Evolutionary conservation across 2,797 vertebrate genomes (phyloP).

Genomic region (Macroramphosus scolopax): DNA sequence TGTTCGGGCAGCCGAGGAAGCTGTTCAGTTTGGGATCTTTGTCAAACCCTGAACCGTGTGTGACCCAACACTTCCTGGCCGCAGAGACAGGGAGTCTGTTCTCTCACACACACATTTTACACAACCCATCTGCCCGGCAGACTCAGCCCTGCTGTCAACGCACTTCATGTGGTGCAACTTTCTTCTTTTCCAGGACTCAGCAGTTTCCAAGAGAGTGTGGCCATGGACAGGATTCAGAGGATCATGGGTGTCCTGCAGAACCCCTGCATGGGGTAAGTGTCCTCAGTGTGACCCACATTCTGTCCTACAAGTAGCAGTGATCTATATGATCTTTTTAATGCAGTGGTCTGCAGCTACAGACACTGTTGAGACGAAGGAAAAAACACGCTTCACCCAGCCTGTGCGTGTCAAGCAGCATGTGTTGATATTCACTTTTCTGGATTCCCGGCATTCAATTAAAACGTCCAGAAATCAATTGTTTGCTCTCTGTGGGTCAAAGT

Average conservation of each 20-base stretch:
- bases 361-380: no score
- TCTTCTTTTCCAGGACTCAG: constrained; percentile 78
- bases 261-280: constrained; percentile 79
- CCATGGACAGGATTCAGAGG: constrained; percentile 84
- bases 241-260: constrained; percentile 85
- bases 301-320: background rate
- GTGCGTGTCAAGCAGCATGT: no score
- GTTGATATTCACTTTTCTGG: no score
- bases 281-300: constrained; percentile 26
- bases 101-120: constrained; percentile 53
- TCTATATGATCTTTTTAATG: background rate
- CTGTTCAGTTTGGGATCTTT: constrained; percentile 53
- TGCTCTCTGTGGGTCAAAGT: no score
- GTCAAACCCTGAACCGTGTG: constrained; percentile 49
- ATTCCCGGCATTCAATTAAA: no score
- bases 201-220: constrained; percentile 85
- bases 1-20: constrained; percentile 45
- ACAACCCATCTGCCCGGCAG: constrained; percentile 70
- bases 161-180: constrained; percentile 49
- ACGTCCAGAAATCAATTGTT: no score
- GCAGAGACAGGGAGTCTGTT: constrained; percentile 61
- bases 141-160: constrained; percentile 60
- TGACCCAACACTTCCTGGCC: constrained; percentile 69
- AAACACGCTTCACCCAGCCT: no score
- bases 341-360: no score